Evolutionary conservation across 2,888 invertebrate species (phyloP), one percentile per base, ranked within the genome.

Genomic region (Sipunculus nudus): DNA sequence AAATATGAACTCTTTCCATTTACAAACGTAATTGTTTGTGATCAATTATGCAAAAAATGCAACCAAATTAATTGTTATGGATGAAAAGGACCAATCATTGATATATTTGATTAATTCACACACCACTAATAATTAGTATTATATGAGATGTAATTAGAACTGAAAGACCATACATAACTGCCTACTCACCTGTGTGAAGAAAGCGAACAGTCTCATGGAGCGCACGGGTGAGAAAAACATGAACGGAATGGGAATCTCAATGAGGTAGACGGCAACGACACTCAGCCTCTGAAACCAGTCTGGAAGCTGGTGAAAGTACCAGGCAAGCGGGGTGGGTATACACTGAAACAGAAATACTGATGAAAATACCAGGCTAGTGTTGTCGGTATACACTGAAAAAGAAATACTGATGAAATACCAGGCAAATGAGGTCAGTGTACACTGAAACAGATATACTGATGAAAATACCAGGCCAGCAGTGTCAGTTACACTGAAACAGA

Each of bases 301-400:
- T 16, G 92, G 91, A n/a, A 91, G 79, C 67, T 90, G 88, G 78
- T 90, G 89, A 29, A 87, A 87, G 76, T 89, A 90, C 90, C 90
- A 92, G 0, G 91, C 88, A 31, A 91, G 76, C 0, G 89, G 87
- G 8, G 89, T 90, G 31, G 92, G 92, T 65, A 92, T 84, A 72
- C 90, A 90, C 86, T 91, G 89, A 0, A 62, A 57, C 16, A 39
- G 48, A 35, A 41, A 19, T 10, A 6, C 31, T 90, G 88, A 78
- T 90, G 89, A 23, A 87, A 87, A 76, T 89, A 90, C 89, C 90
- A 91, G 1, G 91, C 88, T 28, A 91, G 75, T 0, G 89, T 87
- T 10, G 89, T 89, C 38, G 92, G 92, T 65, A 92, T 84, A 72
- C 89, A 90, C 85, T 91, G 89, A 0, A 48, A 46, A 19, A 39